Conservation (phyloP, 1,140 invertebrate genomes). For the Hyposmocoma kahamanoa region DNA sequence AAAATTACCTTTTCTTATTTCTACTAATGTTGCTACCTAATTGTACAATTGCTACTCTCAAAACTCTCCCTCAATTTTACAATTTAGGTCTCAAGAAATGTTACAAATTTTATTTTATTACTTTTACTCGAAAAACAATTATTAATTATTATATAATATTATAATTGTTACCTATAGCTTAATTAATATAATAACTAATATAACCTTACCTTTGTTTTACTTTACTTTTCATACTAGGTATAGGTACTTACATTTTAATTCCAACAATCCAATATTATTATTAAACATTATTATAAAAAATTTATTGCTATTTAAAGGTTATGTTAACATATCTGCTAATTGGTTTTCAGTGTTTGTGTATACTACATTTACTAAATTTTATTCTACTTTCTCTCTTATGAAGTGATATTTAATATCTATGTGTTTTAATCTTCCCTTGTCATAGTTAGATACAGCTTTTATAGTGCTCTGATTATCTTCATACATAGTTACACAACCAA, state of each 20-base stretch:
- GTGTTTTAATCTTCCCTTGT: background rate
- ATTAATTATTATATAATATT: background rate
- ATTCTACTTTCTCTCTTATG: background rate
- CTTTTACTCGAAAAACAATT: no score
- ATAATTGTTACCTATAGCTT: background rate
- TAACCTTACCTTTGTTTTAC: background rate
- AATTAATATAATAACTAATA: background rate
- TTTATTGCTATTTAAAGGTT: background rate
- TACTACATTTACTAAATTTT: background rate
- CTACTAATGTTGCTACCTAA: no score
- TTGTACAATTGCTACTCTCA: no score
- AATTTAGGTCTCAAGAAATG: background rate
- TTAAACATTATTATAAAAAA: background rate
- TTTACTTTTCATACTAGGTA: no score
- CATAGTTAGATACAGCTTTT: background rate
- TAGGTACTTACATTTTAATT: no score
- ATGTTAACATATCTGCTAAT: background rate
- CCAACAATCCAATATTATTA: background rate
- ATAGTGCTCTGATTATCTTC: conserved; percentile 4
- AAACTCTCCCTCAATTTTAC: background rate
- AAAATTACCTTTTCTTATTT: no score
- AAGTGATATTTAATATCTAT: no score
- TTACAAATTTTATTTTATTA: background rate
- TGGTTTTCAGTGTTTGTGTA: background rate
- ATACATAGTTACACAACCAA: background rate